A percentile compares a stretch with the other conserved stretches of the same genome.
Conservation (phyloP, 2,113 vertebrate species). For the Phyllopteryx taeniolatus region DNA sequence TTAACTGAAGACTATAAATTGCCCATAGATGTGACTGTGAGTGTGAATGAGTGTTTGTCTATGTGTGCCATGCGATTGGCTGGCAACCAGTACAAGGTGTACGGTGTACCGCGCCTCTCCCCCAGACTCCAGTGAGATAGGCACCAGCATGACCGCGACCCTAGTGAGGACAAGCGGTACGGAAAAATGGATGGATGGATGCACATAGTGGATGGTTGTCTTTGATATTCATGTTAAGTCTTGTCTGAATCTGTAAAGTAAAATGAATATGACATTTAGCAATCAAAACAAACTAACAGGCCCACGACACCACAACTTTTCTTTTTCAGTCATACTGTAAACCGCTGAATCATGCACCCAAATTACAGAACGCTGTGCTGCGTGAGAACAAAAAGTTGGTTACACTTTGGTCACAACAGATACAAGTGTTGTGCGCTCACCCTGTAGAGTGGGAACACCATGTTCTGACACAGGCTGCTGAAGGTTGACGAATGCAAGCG, state of each 20-base stretch:
- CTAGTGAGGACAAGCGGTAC: too few species aligned
- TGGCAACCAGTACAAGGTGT: too few species aligned
- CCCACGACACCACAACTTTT: not conserved
- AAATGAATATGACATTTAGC: not conserved
- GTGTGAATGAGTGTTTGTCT: too few species aligned
- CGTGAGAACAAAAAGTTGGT: not conserved
- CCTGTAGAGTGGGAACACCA: slow-evolving; percentile 70
- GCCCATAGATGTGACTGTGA: too few species aligned
- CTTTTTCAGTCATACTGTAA: not conserved
- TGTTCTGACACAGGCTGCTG: slow-evolving; percentile 55
- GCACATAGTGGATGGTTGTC: too few species aligned
- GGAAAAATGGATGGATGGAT: too few species aligned
- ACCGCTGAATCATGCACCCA: not conserved
- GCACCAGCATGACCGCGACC: too few species aligned
- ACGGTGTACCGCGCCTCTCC: too few species aligned
- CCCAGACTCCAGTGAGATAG: too few species aligned
- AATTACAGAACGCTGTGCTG: not conserved
- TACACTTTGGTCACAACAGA: not conserved
- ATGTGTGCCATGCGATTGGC: too few species aligned
- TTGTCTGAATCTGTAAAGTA: not conserved
- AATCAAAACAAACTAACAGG: not conserved
- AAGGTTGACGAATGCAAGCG: slow-evolving; percentile 59
- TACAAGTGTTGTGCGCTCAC: slow-evolving; percentile 45
- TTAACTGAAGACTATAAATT: too few species aligned
- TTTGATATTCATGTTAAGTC: not conserved